Conservation (phyloP, 1,140 invertebrate genomes). For the Mizuhopecten yessoensis region DNA sequence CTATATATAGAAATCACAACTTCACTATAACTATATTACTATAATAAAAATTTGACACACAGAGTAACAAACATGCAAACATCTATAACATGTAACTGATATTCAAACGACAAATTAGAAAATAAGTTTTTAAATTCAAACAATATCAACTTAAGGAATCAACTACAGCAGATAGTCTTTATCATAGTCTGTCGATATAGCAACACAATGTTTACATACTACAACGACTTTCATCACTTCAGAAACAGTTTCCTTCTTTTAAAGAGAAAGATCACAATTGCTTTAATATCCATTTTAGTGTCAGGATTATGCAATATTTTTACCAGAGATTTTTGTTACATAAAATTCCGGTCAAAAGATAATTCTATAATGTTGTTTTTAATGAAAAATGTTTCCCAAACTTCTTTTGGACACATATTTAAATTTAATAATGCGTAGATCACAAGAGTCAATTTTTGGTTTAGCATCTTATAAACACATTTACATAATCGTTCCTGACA, state of each 20-base stretch:
- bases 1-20: neutral
- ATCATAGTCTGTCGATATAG: neutral
- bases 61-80: slow-evolving; percentile 17
- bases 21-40: slow-evolving; percentile 35
- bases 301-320: no score
- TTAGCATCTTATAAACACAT: no score
- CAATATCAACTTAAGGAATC: neutral
- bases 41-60: slow-evolving; percentile 22
- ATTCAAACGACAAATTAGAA: neutral
- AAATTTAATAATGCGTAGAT: neutral
- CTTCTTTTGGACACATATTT: no score
- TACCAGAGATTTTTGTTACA: no score
- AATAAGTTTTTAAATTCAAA: neutral
- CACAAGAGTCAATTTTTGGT: no score
- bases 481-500: no score
- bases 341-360: no score
- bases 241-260: neutral
- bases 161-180: neutral
- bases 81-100: slow-evolving; percentile 34
- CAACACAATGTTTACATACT: neutral
- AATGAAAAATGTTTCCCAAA: no score
- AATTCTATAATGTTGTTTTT: no score
- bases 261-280: neutral
- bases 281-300: neutral
- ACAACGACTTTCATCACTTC: neutral